A percentile compares a stretch with the other conserved stretches of the same genome.
Evolutionary conservation across 2,888 invertebrate species (phyloP).

Genomic region (Ornithoptera priamus): DNA sequence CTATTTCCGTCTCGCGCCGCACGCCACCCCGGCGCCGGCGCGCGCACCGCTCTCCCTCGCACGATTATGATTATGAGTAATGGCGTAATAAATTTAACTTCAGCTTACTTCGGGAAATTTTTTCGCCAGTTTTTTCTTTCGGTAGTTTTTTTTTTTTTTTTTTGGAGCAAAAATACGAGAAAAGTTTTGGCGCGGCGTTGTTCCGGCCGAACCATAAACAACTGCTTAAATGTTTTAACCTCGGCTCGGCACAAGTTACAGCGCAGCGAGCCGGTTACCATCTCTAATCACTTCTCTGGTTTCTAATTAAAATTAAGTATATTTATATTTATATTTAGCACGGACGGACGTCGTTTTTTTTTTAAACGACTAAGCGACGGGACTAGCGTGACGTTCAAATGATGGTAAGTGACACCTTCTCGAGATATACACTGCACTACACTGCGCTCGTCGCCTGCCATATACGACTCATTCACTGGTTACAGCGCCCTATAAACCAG

Average conservation of each 20-base stretch:
- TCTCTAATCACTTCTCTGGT: slow-evolving; percentile 11
- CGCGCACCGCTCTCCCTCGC: slow-evolving; percentile 41
- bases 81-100: slow-evolving; percentile 50
- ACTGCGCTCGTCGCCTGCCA: too few species aligned
- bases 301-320: slow-evolving; percentile 10
- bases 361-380: too few species aligned
- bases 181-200: slow-evolving; percentile 39
- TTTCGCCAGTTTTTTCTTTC: slow-evolving; percentile 33
- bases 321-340: too few species aligned
- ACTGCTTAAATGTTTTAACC: slow-evolving; percentile 30
- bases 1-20: slow-evolving; percentile 39
- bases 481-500: too few species aligned
- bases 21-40: slow-evolving; percentile 33
- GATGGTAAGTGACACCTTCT: too few species aligned
- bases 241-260: slow-evolving; percentile 33
- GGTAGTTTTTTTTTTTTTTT: slow-evolving; percentile 28
- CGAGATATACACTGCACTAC: too few species aligned
- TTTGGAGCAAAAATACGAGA: slow-evolving; percentile 40
- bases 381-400: too few species aligned
- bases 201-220: slow-evolving; percentile 34
- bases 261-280: background rate
- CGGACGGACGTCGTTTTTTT: too few species aligned
- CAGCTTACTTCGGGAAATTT: slow-evolving; percentile 42
- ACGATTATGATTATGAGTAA: slow-evolving; percentile 64
- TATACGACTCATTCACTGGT: too few species aligned